Evolutionary conservation across 1,140 invertebrate species (phyloP), one percentile per base, ranked within the genome.

Genomic region (Eufriesea mexicana): DNA sequence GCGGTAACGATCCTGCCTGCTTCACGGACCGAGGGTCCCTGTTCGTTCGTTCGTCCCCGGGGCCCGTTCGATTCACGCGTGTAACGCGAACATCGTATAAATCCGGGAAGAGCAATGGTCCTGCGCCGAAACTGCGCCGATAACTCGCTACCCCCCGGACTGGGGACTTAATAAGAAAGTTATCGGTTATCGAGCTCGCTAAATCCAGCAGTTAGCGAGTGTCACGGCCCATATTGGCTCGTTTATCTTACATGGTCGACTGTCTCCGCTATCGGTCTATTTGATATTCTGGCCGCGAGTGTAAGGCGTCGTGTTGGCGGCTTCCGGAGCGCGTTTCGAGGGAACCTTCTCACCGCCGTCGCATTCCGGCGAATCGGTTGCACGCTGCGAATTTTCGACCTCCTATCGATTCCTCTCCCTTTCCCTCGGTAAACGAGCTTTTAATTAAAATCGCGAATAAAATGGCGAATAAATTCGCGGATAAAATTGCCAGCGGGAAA

Each of bases 131-230:
- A 85, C 74, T 79, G 77, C 35, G 57, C 45, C 84, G 86, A 88
- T 88, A 89, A 89, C 86, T 83, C 66, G 75, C 20, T 35, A 35
- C 35, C 23, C 54, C 42, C 66, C 35, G 75, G 51, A 79, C 62
- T n/a, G 55, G 85, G 76, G 87, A 89, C 85, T 91, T 91, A 92
- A 90, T 92, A 91, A 91, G 91, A 91, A 91, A 88, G 90, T 90
- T 91, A 91, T 91, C 89, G 89, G 90, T 91, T 91, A 92, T 91
- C 87, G 89, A 86, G 76, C 66, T 86, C 84, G 86, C 88, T 92
- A 91, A 92, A 91, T 91, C 89, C 89, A 85, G 86, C 89, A 91
- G 89, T 91, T 92, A 91, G 90, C 89, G 90, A 90, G 90, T 88
- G 91, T 91, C 89, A 89, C 75, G 86, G 83, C 74, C 82, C 91